Conservation (phyloP, 2,888 invertebrate genomes). For the Caenorhabditis uteleia region DNA sequence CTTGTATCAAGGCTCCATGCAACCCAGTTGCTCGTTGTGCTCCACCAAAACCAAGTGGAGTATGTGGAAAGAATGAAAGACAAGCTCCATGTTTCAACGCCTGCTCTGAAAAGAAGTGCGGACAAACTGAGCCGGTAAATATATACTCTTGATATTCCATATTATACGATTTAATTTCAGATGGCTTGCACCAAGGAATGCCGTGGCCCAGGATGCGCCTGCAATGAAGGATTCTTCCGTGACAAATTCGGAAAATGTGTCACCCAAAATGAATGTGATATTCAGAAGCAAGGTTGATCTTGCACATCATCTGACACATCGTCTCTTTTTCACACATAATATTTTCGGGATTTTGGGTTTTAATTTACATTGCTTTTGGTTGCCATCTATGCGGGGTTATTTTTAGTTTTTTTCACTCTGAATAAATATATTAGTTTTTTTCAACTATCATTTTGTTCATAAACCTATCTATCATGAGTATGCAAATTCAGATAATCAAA, state of each 20-base stretch:
- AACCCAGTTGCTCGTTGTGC: constrained; percentile 17
- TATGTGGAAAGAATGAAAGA: constrained; percentile 5
- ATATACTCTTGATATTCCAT: no score
- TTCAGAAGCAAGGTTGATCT: no score
- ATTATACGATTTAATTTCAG: neutral
- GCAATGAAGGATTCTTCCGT: constrained; percentile 11
- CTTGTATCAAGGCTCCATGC: constrained; percentile 19
- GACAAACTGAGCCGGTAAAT: neutral
- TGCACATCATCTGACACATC: no score
- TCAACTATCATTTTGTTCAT: no score
- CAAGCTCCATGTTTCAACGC: constrained; percentile 1
- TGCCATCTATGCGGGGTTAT: no score
- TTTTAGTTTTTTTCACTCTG: no score
- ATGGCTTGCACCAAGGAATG: constrained; percentile 7
- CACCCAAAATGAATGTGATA: constrained; percentile 11
- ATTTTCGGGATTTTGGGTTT: no score
- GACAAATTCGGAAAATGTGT: constrained; percentile 13
- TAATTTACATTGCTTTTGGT: no score
- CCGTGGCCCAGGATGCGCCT: constrained; percentile 9
- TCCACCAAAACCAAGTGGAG: neutral
- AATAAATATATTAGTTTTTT: no score
- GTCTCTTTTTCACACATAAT: no score
- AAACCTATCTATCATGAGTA: no score
- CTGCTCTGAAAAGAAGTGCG: constrained; percentile 11
- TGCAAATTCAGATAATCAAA: no score